Percentiles rank a stretch among this genome's conserved stretches.
Conservation (phyloP, 2,113 vertebrate species). For the Panthera leo region DNA sequence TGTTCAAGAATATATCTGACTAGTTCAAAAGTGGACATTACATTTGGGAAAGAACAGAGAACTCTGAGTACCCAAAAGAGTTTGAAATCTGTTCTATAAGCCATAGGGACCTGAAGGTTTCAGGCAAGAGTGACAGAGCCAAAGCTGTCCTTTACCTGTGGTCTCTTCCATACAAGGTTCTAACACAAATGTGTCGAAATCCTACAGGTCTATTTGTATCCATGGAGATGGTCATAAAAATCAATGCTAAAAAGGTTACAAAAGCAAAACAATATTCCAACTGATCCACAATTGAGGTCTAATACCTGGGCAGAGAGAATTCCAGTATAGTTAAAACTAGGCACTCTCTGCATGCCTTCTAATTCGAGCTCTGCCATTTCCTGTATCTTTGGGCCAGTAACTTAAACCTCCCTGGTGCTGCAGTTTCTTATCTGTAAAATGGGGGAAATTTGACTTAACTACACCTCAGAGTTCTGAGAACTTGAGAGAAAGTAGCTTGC, state of each 20-base stretch:
- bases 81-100: background rate
- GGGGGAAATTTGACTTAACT: background rate
- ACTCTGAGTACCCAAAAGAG: background rate
- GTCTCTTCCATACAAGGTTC: background rate
- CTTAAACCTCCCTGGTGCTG: background rate
- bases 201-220: background rate
- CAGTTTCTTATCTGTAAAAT: background rate
- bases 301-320: background rate
- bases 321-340: background rate
- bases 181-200: background rate
- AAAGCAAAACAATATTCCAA: background rate
- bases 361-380: background rate
- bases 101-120: background rate
- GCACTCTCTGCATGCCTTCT: background rate
- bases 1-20: background rate
- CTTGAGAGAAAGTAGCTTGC: background rate
- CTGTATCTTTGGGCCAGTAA: background rate
- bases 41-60: background rate
- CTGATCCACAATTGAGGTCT: background rate
- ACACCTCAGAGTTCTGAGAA: background rate
- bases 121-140: background rate
- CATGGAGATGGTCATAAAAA: conserved; percentile 9
- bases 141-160: background rate
- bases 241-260: conserved; percentile 27
- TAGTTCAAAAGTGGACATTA: background rate